These are phyloP conservation scores for Altica lythri DNA, from an alignment of 2,888 invertebrate species.

Conservation along the genomic window DNA sequence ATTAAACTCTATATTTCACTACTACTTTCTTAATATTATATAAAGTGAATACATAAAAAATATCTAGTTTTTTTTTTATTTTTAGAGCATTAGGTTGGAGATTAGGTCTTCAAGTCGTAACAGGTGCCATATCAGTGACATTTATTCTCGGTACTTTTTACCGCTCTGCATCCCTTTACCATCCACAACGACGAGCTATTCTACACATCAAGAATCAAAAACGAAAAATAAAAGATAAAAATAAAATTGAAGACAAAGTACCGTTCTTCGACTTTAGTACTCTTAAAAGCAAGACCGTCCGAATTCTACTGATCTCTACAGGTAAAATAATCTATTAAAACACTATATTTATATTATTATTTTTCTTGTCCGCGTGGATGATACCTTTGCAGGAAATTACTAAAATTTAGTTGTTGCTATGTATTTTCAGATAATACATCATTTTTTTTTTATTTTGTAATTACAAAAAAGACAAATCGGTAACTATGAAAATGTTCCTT, in stretches of 20 bases:
- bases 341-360: too few relatives aligned
- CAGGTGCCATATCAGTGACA: slow-evolving; percentile 80
- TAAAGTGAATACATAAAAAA: too few relatives aligned
- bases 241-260: slow-evolving; percentile 75
- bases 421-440: too few relatives aligned
- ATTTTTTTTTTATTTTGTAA: too few relatives aligned
- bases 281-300: slow-evolving; percentile 80
- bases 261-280: slow-evolving; percentile 88
- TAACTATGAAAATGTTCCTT: too few relatives aligned
- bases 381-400: too few relatives aligned
- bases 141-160: slow-evolving; percentile 87
- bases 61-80: slow-evolving; percentile 14
- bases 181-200: slow-evolving; percentile 84
- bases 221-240: slow-evolving; percentile 80
- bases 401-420: too few relatives aligned
- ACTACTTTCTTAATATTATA: too few relatives aligned
- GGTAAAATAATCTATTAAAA: too few relatives aligned
- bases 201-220: slow-evolving; percentile 88
- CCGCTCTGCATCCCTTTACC: slow-evolving; percentile 85
- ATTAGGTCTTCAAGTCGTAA: slow-evolving; percentile 81
- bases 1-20: too few relatives aligned
- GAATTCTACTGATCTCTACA: slow-evolving; percentile 79
- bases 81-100: slow-evolving; percentile 79
- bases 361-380: too few relatives aligned
- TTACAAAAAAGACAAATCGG: too few relatives aligned